These are phyloP conservation scores for Asbolus verrucosus DNA, from an alignment of 1,140 invertebrate genomes.

Conservation along the genomic window DNA sequence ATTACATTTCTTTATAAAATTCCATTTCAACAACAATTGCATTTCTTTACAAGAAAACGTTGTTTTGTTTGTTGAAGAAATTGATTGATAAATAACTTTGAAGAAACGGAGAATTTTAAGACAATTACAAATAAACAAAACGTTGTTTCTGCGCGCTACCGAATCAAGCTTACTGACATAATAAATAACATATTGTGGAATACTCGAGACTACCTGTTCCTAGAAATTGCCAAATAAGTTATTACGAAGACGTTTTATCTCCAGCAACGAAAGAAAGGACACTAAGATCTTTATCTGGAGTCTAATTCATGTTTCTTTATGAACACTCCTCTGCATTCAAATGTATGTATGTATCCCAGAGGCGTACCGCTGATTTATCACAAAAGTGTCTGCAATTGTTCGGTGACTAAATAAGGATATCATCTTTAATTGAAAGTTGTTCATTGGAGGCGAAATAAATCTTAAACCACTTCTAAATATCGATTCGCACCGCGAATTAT, in stretches of 20 bases:
- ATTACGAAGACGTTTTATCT: constrained; percentile 26
- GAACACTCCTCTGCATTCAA: constrained; percentile 10
- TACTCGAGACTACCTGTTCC: constrained; percentile 43
- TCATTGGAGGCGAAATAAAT: neutral
- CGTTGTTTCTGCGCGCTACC: neutral
- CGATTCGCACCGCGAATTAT: too few relatives aligned
- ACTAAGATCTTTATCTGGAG: neutral
- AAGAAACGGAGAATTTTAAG: neutral
- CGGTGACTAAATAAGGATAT: neutral
- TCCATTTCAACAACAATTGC: neutral
- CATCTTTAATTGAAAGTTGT: neutral
- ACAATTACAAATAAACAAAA: constrained; percentile 24
- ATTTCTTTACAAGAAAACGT: neutral
- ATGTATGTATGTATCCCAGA: neutral
- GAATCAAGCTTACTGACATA: constrained; percentile 11
- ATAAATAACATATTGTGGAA: constrained; percentile 44
- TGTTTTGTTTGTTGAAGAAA: neutral
- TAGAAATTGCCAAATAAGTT: constrained; percentile 45
- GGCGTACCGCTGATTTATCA: constrained; percentile 1
- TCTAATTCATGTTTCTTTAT: constrained; percentile 15
- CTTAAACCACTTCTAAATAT: too few relatives aligned
- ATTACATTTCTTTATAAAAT: constrained; percentile 4
- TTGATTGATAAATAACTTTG: constrained; percentile 9
- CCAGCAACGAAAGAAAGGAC: constrained; percentile 1
- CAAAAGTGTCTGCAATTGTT: neutral